Base-by-base conservation (phyloP, 2,888 invertebrate genomes). In the Eristalinus aeneus region DNA sequence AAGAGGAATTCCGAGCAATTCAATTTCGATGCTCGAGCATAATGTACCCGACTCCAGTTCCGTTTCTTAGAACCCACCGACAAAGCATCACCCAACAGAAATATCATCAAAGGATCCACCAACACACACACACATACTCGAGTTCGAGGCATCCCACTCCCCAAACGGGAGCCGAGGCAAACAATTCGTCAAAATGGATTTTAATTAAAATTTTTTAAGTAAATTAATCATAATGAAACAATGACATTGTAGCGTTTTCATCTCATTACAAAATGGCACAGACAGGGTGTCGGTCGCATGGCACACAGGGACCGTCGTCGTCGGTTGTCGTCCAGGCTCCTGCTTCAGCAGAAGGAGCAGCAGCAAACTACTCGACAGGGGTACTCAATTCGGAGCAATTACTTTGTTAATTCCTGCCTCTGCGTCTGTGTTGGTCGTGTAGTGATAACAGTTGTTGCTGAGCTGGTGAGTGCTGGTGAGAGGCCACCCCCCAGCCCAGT, bases 161-260 rank as follows among this genome's bases (percentile, higher is more conserved):
- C 53, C 53, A 39, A 56, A 68, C 20, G 22, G 58, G 46, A 46
- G 60, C 53, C 22, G 46, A 34, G n/a, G 71, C 36, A 76, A 80
- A 73, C 80, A 85, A 85, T 85, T 85, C 80, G 72, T 85, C 84
- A 76, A 76, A 76, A 80, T 80, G 84, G 75, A 68, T 85, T 85
- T 85, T 76, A 85, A 85, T 77, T 81, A 85, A 85, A 72, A 72
- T 53, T 39, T 56, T 71, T 68, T 53, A 65, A 80, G 68, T 81
- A 81, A 85, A 85, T 85, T 85, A 85, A 85, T 81, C 85, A 85
- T 85, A 85, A 77, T 69, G 76, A 73, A 81, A 76, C 73, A 76
- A 76, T 81, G 85, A 85, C 76, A 81, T 80, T 81, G 80, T 80
- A 81, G 54, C 80, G 76, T 64, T 68, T 81, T 78, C 79, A 68